These are phyloP conservation scores for Ganaspis sp. DNA, from an alignment of 1,140 invertebrate species.

Conservation along the genomic window DNA sequence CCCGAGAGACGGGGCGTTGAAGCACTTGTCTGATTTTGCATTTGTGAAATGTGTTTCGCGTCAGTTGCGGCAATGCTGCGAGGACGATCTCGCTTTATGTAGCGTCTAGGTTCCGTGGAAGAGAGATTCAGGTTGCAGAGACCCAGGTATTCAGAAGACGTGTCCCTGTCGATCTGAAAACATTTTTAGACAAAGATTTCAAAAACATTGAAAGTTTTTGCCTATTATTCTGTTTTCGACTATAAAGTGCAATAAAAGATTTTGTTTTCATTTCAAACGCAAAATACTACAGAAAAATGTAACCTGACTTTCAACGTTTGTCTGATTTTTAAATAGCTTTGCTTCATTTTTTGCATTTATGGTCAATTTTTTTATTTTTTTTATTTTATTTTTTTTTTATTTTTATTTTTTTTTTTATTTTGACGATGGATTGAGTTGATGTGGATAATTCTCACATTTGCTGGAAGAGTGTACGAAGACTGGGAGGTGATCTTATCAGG, in stretches of 20 bases:
- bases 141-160: slow-evolving; percentile 68
- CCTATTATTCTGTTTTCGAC: too few species aligned
- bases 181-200: too few species aligned
- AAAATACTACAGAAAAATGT: too few species aligned
- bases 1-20: slow-evolving; percentile 63
- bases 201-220: too few species aligned
- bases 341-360: too few species aligned
- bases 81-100: slow-evolving; percentile 72
- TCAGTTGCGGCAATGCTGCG: slow-evolving; percentile 64
- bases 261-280: too few species aligned
- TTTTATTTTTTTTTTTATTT: too few species aligned
- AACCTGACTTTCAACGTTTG: too few species aligned
- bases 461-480: slow-evolving; percentile 56
- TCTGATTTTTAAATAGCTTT: too few species aligned
- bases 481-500: slow-evolving; percentile 73
- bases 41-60: slow-evolving; percentile 62
- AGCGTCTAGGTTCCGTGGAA: slow-evolving; percentile 70
- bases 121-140: slow-evolving; percentile 69
- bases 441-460: slow-evolving; percentile 53
- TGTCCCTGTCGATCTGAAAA: slow-evolving; percentile 64
- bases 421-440: background rate
- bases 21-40: slow-evolving; percentile 60
- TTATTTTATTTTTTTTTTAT: too few species aligned
- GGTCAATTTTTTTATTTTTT: too few species aligned
- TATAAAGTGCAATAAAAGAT: too few species aligned